Base-by-base conservation (phyloP, 2,113 vertebrate species). In the Nansenia antarctica region DNA sequence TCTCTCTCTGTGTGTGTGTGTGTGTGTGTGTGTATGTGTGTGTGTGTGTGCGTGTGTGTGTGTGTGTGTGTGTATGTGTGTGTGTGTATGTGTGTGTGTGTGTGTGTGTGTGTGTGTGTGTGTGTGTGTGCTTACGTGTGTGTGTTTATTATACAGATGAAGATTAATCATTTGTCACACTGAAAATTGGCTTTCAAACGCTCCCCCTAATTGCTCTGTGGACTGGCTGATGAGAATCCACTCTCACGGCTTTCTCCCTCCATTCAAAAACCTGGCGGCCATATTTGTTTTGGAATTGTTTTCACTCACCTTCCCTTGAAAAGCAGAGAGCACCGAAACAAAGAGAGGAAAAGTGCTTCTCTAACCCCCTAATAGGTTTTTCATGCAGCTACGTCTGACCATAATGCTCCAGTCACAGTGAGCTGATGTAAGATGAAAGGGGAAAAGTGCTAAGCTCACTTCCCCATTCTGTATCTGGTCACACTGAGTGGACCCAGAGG, bases 101-200 rank as follows among this genome's bases (percentile, higher is more conserved):
- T 69, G 35, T 68, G 78, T 82, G 72, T 57, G 82, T 69, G 83
- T 77, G 45, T 65, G n/a, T 39, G 78, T 69, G 35, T 68, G 78
- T 82, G 72, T 57, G 82, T 69, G 83, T 77, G 45, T 65, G n/a
- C n/a, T n/a, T n/a, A n/a, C n/a, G n/a, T 82, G 83, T 70, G 69
- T 45, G 72, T 62, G 66, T 80, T 37, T 37, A 5, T 37, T 6
- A 37, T 73, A 65, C 83, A 87, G 87, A 89, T 89, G 86, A 87
- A 90, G 87, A 90, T 90, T 87, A 87, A 90, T 88, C 80, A 87
- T 89, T 90, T 89, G 87, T 89, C 87, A 89, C 80, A 78, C 81
- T 15, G 64, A 81, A 90, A 90, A 89, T 89, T 89, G 84, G 85
- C 86, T 88, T 90, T 88, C 85, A 86, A 90, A 85, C 83, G 85